Evolutionary conservation across 1,140 invertebrate genomes (phyloP).

Genomic region (Aporrectodea caliginosa): DNA sequence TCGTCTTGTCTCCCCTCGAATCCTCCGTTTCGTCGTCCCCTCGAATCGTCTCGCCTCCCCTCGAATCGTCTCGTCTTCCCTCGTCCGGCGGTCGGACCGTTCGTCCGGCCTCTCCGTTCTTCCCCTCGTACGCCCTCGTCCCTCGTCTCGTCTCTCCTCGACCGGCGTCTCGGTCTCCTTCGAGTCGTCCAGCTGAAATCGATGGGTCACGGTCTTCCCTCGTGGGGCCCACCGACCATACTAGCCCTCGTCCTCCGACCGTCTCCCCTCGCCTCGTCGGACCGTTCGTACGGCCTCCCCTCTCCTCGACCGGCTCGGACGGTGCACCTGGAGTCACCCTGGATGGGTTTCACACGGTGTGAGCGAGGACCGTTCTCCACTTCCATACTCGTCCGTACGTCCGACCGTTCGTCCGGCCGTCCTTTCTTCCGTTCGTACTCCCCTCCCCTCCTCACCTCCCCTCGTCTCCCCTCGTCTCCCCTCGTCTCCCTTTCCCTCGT

Average conservation of each 20-base stretch:
- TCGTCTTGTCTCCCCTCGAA: conserved; percentile 1
- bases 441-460: too few species aligned
- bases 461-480: too few species aligned
- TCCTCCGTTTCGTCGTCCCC: not conserved
- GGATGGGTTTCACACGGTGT: not conserved
- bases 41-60: too few species aligned
- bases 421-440: too few species aligned
- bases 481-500: too few species aligned
- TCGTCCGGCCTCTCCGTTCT: not conserved
- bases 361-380: not conserved
- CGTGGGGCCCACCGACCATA: too few species aligned
- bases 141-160: conserved; percentile 3
- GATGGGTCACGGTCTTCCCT: too few species aligned
- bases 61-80: too few species aligned
- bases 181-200: not conserved
- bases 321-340: not conserved
- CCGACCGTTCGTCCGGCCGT: too few species aligned
- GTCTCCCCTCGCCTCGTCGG: conserved; percentile 1
- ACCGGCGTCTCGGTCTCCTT: not conserved
- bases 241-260: too few species aligned
- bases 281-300: not conserved
- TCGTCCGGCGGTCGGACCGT: too few species aligned
- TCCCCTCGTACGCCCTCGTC: not conserved
- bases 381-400: not conserved
- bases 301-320: not conserved